Evolutionary conservation across 2,113 vertebrate genomes (phyloP).

Genomic region (Mixornis gularis): DNA sequence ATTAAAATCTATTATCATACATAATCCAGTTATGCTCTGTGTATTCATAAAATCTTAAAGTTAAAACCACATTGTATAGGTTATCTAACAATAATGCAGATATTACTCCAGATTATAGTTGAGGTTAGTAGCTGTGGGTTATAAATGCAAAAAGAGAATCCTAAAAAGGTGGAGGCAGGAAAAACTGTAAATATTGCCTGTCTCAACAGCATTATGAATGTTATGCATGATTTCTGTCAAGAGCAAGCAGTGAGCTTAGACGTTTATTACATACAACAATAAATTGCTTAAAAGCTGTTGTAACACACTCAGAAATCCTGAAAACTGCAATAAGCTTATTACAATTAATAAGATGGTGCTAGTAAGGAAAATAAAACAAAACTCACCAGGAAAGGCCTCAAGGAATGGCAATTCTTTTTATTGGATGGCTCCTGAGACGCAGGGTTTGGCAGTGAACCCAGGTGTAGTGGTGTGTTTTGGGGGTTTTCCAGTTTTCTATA

Average conservation of each 20-base stretch:
- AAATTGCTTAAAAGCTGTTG: background rate
- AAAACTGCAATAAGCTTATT: background rate
- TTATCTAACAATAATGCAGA: background rate
- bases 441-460: background rate
- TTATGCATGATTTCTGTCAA: background rate
- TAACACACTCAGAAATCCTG: background rate
- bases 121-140: background rate
- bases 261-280: background rate
- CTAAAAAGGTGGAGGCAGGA: background rate
- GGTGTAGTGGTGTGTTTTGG: too few relatives aligned
- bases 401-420: background rate
- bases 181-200: background rate
- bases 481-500: too few relatives aligned
- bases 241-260: background rate
- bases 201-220: background rate
- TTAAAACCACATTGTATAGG: background rate
- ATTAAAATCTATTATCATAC: background rate
- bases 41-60: background rate
- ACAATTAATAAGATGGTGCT: background rate
- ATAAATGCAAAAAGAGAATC: background rate
- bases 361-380: background rate
- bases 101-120: background rate
- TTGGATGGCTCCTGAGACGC: background rate
- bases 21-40: background rate
- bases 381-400: background rate